Evolutionary conservation across 2,113 vertebrate species (phyloP).

Genomic region (Nymphicus hollandicus): DNA sequence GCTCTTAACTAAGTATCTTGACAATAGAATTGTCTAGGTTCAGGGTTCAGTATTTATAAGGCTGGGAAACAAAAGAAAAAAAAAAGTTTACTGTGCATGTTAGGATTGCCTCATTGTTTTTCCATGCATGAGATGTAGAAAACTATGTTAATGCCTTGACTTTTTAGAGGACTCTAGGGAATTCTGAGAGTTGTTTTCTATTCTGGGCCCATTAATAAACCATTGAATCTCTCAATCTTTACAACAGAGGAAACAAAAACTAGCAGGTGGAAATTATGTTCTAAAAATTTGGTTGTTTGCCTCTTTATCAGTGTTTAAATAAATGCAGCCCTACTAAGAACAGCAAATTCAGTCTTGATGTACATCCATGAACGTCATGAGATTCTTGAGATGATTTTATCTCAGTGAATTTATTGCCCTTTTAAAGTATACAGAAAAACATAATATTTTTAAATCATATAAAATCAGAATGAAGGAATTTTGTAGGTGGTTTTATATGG

Average conservation of each 20-base stretch:
- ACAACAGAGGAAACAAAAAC: neutral
- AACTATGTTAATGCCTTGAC: neutral
- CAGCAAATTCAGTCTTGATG: neutral
- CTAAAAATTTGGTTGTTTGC: neutral
- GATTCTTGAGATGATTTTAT: neutral
- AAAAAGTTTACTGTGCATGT: neutral
- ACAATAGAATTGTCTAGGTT: neutral
- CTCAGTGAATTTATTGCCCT: neutral
- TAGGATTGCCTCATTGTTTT: neutral
- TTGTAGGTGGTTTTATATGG: neutral
- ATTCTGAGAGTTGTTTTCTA: slow-evolving; percentile 1
- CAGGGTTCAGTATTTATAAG: neutral
- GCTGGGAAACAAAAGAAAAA: neutral
- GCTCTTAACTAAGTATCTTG: neutral
- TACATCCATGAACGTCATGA: neutral
- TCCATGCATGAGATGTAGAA: neutral
- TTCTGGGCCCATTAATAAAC: slow-evolving; percentile 11
- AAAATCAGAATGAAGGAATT: neutral
- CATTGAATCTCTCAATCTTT: neutral
- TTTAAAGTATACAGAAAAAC: neutral
- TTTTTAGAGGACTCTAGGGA: neutral
- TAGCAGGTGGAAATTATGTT: neutral
- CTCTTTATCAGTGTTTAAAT: neutral
- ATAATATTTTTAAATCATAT: neutral
- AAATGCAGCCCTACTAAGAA: neutral